A percentile compares a stretch with the other conserved stretches of the same genome.
Conservation (phyloP, 2,797 vertebrate genomes). For the Propithecus perrieri region DNA sequence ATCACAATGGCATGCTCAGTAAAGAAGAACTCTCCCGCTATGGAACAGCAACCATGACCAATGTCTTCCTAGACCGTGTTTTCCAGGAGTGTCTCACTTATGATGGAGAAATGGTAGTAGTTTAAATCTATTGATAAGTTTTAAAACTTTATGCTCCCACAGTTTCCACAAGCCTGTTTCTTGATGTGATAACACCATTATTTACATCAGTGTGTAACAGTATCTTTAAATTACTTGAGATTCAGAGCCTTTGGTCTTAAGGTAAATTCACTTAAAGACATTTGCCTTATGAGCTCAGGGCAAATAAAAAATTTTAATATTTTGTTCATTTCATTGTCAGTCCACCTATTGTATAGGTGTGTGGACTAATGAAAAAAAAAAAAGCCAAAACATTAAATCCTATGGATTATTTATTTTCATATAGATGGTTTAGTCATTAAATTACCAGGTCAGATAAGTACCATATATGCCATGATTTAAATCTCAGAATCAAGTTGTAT, state of each 20-base stretch:
- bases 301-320: slow-evolving; percentile 49
- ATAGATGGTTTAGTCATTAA: not conserved
- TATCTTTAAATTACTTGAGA: slow-evolving; percentile 44
- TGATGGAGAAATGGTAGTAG: slow-evolving; percentile 97
- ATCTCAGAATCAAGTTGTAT: not conserved
- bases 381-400: not conserved
- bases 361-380: not conserved
- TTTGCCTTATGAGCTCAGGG: not conserved
- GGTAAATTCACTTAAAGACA: slow-evolving; percentile 39
- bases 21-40: slow-evolving; percentile 99
- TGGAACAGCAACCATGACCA: slow-evolving; percentile 97
- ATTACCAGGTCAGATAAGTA: slow-evolving; percentile 4
- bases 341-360: not conserved
- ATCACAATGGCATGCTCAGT: slow-evolving; percentile 99
- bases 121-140: slow-evolving; percentile 18
- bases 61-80: slow-evolving; percentile 96
- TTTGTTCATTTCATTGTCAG: slow-evolving; percentile 32
- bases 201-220: not conserved
- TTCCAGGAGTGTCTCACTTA: slow-evolving; percentile 99
- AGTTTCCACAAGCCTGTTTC: slow-evolving; percentile 6
- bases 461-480: slow-evolving; percentile 12
- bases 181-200: slow-evolving; percentile 8
- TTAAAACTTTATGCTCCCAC: slow-evolving; percentile 5
- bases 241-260: slow-evolving; percentile 10
- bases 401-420: not conserved